Percentiles rank a stretch among this genome's conserved stretches.
These are phyloP conservation scores for Escarpia spicata DNA, from an alignment of 2,888 invertebrate species.

Conservation along the genomic window DNA sequence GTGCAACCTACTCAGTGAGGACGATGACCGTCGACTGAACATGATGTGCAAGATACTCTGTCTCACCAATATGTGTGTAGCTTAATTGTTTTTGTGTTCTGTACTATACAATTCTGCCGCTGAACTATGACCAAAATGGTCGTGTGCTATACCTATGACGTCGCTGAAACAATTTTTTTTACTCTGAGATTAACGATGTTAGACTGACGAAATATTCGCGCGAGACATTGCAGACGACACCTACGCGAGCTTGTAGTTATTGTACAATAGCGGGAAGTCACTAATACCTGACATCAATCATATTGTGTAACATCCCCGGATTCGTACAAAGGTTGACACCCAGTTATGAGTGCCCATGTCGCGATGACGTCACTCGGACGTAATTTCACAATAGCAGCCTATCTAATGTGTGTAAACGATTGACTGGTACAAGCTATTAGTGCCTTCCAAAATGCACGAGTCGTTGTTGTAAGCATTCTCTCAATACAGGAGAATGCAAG, in stretches of 20 bases:
- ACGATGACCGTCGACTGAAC: neutral
- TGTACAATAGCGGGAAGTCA: neutral
- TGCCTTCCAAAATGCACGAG: neutral
- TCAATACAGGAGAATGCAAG: neutral
- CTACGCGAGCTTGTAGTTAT: neutral
- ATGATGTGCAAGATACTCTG: neutral
- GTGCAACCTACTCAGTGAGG: neutral
- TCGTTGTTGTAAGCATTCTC: neutral
- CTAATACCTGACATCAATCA: neutral
- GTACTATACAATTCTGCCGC: neutral
- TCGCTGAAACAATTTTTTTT: neutral
- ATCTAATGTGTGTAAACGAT: neutral
- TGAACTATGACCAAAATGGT: neutral
- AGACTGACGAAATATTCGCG: neutral
- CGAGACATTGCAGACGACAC: neutral
- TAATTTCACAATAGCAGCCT: neutral
- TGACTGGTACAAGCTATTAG: neutral
- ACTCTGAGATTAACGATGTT: neutral
- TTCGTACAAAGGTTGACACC: neutral
- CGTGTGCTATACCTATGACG: neutral
- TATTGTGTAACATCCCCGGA: neutral
- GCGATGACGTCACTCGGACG: neutral
- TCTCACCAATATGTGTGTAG: neutral
- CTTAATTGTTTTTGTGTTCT: neutral
- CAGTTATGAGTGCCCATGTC: neutral